Conservation (phyloP, 2,797 vertebrate genomes). For the Perodicticus potto region DNA sequence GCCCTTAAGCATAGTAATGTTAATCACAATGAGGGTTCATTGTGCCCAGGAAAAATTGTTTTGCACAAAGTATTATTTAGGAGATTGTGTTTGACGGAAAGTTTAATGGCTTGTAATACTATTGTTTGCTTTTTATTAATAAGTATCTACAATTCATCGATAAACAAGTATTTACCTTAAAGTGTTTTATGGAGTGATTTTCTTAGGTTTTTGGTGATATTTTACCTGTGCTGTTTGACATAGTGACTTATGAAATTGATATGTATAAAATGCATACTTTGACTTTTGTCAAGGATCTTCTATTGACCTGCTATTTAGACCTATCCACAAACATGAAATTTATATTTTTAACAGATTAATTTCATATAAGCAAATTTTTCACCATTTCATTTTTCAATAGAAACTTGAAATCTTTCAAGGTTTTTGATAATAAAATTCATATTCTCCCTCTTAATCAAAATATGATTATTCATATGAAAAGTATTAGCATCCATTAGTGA, state of each 20-base stretch:
- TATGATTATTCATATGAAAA: conserved; percentile 28
- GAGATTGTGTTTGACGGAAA: conserved; percentile 28
- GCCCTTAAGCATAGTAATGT: background rate
- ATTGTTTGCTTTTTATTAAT: conserved; percentile 35
- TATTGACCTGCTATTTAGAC: background rate
- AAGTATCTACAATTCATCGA: background rate
- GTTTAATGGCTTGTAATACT: conserved; percentile 22
- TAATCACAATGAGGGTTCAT: background rate
- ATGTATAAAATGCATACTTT: background rate
- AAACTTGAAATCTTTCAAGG: background rate
- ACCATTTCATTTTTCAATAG: conserved; percentile 38
- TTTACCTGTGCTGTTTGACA: conserved; percentile 45
- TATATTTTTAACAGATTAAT: conserved; percentile 37
- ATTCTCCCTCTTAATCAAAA: background rate
- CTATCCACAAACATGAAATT: background rate
- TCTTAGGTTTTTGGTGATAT: background rate
- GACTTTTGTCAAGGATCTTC: conserved; percentile 1
- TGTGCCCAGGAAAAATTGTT: background rate
- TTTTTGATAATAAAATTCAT: conserved; percentile 6
- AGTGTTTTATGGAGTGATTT: conserved; percentile 22
- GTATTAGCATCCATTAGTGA: background rate
- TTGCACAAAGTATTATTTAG: background rate
- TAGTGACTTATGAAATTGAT: background rate
- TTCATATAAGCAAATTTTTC: background rate
- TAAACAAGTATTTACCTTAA: conserved; percentile 13